Evolutionary conservation across 92 coral and sea anemone species (phyloP), one percentile per base, ranked within the genome.

Genomic region (Porites rus): DNA sequence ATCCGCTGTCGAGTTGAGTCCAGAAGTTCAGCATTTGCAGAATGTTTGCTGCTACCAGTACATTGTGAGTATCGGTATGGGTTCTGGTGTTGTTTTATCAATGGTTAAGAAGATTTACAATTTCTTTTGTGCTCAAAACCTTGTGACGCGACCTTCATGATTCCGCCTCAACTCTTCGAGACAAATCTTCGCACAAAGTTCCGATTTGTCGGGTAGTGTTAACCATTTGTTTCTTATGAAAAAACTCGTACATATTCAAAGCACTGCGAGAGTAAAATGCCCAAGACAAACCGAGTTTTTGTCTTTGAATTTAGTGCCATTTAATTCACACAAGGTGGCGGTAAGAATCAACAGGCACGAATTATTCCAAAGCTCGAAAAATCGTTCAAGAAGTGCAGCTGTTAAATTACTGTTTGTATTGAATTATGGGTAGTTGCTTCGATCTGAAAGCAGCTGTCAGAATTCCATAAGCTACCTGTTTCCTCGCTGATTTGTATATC

Each of bases 41-140:
- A 18, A 83, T 83, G 87, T 73, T 83, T 74, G 87, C 87, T 14
- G 86, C 86, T 38, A 83, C 87, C 2, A 83, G 87, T 62, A 65
- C 87, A 65, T n/a, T 83, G 87, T 83, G 80, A 83, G 87, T 83
- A 83, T 83, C 72, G 80, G 74, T 64, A 72, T 74, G 56, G 21
- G 11, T 72, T 83, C 58, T 81, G 20, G 53, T 70, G n/a, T 63
- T 61, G 65, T 38, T 53, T 51, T 31, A n/a, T 62, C 11, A 61
- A 3, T 6, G 43, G 24, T n/a, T 74, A 6, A 72, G 62, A 2
- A 74, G 62, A 50, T 46, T 18, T 50, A 14, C 14, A 43, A 65
- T 21, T 51, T 83, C 24, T 64, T 16, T 73, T 83, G 38, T 69
- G 74, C 67, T 13, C 43, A 56, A 60, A 21, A 72, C 25, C 16